Evolutionary conservation across 2,113 vertebrate genomes (phyloP), one percentile per base, ranked within the genome.

Genomic region (Thunnus thynnus): DNA sequence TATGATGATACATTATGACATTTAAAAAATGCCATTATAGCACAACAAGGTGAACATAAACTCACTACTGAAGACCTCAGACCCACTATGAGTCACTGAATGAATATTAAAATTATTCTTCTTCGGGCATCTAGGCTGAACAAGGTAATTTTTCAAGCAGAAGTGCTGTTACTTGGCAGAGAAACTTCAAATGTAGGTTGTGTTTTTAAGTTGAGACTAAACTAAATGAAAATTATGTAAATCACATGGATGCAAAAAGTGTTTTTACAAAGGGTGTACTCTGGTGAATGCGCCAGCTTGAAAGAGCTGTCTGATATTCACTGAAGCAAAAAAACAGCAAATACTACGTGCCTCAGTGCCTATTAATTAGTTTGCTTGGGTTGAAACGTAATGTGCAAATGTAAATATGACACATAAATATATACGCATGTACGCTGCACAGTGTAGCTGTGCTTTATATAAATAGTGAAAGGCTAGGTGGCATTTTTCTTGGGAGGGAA

Each of bases 151-250:
- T 64, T 13, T 64, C n/a, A 51, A 60, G 18, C 27, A 61, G 9
- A 18, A 46, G n/a, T 46, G 16, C 3, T 52, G 52, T 41, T 54
- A 46, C 57, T 36, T 55, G 32, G 63, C 48, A 65, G 41, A 58
- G 22, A 22, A 47, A 65, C 72, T 70, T 70, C 27, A 72, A 81
- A 41, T 83, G 17, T 50, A 72, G 58, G 14, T 27, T 41, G n/a
- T 73, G 32, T 61, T 88, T 86, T 84, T 68, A 36, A 41, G 67
- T 27, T 60, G 65, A 62, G 50, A 63, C 30, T 73, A 71, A 82
- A 90, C 46, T 56, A 82, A 83, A 81, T 86, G 68, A 68, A 84
- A 78, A 89, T 67, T 88, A 91, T 91, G 89, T 41, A 86, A 91
- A 91, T 85, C 22, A 44, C 55, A 72, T 2, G 32, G n/a, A 61